phyloP scores from a whole-genome alignment of 1,140 invertebrate genomes.

The Sinonovacula constricta region DNA sequence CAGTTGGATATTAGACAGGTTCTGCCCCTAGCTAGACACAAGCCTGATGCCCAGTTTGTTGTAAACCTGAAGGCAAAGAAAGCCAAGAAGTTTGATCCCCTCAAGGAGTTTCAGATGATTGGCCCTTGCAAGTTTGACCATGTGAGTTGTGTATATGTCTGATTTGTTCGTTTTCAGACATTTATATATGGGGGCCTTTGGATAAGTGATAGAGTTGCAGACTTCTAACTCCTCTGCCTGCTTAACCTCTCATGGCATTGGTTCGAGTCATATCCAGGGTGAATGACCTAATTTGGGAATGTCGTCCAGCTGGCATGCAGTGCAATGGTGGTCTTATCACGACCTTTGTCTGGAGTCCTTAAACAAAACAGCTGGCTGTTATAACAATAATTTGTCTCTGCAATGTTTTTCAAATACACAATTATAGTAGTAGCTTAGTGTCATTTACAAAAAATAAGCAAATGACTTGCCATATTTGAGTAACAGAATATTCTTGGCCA shows the following conservation, averaged over 20 bases:
- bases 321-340: too few species aligned
- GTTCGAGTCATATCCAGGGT: neutral
- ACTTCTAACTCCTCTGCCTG: neutral
- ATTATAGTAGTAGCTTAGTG: neutral
- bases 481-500: neutral
- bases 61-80: slow-evolving; percentile 48
- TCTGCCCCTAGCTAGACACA: slow-evolving; percentile 41
- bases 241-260: neutral
- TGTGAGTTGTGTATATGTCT: slow-evolving; percentile 53
- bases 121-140: slow-evolving; percentile 69
- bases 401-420: neutral
- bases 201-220: too few species aligned
- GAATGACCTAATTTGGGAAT: neutral
- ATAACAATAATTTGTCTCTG: neutral
- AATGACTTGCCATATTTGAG: too few species aligned
- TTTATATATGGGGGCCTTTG: too few species aligned
- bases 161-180: too few species aligned
- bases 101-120: slow-evolving; percentile 64
- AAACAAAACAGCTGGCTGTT: neutral
- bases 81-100: slow-evolving; percentile 62
- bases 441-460: too few species aligned
- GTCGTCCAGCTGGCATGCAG: too few species aligned
- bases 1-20: slow-evolving; percentile 68
- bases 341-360: too few species aligned
- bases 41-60: slow-evolving; percentile 48